Conservation (phyloP, 2,113 vertebrate genomes). For the Festucalex cinctus region DNA sequence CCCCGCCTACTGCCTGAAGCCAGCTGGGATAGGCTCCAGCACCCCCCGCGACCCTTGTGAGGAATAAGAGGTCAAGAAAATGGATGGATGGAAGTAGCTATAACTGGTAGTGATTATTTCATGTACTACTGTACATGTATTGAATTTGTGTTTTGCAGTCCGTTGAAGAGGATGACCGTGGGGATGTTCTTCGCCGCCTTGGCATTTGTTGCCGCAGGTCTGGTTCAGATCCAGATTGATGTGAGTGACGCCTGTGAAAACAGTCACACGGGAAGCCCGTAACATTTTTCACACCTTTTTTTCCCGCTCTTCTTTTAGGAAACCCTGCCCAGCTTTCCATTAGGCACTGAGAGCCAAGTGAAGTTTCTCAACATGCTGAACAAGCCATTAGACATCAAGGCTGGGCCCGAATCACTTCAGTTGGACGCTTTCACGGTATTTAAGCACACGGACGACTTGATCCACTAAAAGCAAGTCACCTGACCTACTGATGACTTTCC, state of each 20-base stretch:
- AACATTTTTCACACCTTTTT: background rate
- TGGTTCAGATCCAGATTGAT: constrained; percentile 89
- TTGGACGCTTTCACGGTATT: constrained; percentile 42
- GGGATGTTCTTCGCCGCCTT: constrained; percentile 89
- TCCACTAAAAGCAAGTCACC: background rate
- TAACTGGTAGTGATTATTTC: background rate
- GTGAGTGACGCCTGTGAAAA: constrained; percentile 67
- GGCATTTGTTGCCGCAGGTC: constrained; percentile 83
- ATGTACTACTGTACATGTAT: background rate
- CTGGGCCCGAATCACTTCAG: accelerated
- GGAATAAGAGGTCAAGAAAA: too few species aligned
- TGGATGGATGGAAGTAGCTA: too few species aligned
- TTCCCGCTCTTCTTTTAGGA: constrained; percentile 57
- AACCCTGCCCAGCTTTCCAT: constrained; percentile 82
- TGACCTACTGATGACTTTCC: background rate
- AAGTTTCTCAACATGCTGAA: constrained; percentile 79
- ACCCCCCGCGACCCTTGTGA: too few species aligned
- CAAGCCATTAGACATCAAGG: accelerated
- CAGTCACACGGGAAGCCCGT: background rate
- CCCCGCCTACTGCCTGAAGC: too few species aligned
- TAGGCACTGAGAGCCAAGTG: constrained; percentile 61
- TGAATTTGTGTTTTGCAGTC: constrained; percentile 61
- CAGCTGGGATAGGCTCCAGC: too few species aligned
- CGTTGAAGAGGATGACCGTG: constrained; percentile 85
- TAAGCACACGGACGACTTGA: background rate